phyloP scores from a whole-genome alignment of 2,888 invertebrate genomes.

The Leucania comma region DNA sequence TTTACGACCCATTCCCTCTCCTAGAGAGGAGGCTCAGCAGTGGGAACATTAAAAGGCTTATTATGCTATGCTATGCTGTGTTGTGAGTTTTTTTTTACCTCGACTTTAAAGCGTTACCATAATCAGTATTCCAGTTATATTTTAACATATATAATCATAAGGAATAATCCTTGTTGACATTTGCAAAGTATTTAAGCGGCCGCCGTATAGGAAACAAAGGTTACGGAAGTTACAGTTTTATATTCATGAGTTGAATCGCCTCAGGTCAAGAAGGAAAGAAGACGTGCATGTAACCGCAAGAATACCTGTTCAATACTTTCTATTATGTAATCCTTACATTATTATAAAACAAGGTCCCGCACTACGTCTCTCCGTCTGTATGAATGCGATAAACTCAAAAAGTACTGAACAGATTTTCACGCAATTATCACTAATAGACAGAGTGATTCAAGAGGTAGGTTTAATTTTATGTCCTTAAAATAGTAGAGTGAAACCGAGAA shows the following conservation, averaged over 20 bases:
- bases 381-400: too few relatives aligned
- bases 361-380: too few relatives aligned
- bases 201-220: constrained; percentile 34
- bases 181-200: constrained; percentile 26
- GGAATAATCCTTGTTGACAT: constrained; percentile 50
- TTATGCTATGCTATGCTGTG: too few relatives aligned
- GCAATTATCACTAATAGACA: too few relatives aligned
- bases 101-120: background rate
- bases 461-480: too few relatives aligned
- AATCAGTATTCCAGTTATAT: constrained; percentile 24
- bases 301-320: background rate
- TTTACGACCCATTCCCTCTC: too few relatives aligned
- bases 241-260: constrained; percentile 3
- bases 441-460: too few relatives aligned
- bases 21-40: too few relatives aligned
- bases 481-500: too few relatives aligned
- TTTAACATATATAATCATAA: constrained; percentile 2
- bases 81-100: background rate
- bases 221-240: constrained; percentile 27
- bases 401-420: too few relatives aligned
- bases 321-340: background rate
- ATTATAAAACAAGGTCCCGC: background rate
- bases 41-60: too few relatives aligned
- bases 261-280: background rate
- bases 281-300: background rate